Base-by-base conservation (phyloP, 2,797 vertebrate species). In the Tadarida brasiliensis region DNA sequence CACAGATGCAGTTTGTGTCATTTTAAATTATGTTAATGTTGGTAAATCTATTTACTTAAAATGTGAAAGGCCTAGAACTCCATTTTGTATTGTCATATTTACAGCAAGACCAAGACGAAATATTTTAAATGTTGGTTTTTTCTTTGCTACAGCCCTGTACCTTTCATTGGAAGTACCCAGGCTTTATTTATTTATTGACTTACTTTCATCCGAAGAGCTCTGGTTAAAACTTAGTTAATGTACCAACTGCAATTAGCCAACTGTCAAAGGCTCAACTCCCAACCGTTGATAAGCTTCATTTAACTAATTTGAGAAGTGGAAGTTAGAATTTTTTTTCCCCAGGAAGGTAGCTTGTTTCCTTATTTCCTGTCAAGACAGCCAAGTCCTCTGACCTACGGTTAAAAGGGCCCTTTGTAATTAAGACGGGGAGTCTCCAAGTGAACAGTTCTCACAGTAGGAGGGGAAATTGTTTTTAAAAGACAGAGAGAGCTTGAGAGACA, bases 351-450 rank as follows among this genome's bases (percentile, higher is more conserved):
- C 97, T 98, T 98, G 97, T 98, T 99, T 98, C 98, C 98, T 98
- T 98, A 98, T 98, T 99, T 99, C 98, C 99, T 99, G 98, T 98
- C 97, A 98, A 98, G 97, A 98, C 96, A 98, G 98, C 98, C 98
- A 98, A 98, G 98, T 98, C 98, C 98, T 98, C 96, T 98, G 98
- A 99, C 98, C 98, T 99, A 96, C 98, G 98, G 98, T 98, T 98
- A 98, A 99, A 99, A 98, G 98, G 98, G 98, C 97, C 98, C 98
- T 98, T 98, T 98, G 99, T 98, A 99, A 99, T 99, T 99, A 98
- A 98, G 97, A 97, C 98, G 95, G 98, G 92, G 97, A 98, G 98
- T 96, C 98, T 98, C 97, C 98, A 97, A 98, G 98, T 98, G 98
- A 98, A 98, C 97, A 97, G 98, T 99, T 99, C 98, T 99, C 98